phyloP scores from a whole-genome alignment of 35 echinoderm and acorn worm genomes.

The Acanthaster planci region DNA sequence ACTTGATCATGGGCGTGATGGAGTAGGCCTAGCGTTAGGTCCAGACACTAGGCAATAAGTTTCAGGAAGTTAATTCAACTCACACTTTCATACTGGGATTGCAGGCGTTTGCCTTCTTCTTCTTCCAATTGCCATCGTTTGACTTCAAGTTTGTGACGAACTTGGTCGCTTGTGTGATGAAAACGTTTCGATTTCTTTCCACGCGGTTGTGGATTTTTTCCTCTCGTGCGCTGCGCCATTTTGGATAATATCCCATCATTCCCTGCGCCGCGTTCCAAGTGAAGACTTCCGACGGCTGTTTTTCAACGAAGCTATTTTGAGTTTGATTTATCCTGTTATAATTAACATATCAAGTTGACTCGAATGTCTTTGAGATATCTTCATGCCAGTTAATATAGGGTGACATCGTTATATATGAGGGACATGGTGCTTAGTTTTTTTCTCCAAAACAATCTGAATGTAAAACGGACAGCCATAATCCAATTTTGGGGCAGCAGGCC shows the following conservation, averaged over 20 bases:
- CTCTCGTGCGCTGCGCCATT: conserved; percentile 35
- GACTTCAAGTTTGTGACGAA: neutral
- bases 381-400: too few species aligned
- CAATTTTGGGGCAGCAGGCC: too few species aligned
- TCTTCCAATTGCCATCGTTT: conserved; percentile 39
- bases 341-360: too few species aligned
- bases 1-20: too few species aligned
- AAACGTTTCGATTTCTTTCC: conserved; percentile 23
- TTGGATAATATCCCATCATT: conserved; percentile 36
- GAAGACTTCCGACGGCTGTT: neutral
- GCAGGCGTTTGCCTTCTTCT: conserved; percentile 9
- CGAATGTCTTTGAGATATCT: too few species aligned
- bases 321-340: too few species aligned
- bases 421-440: too few species aligned
- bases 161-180: neutral
- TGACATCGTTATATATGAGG: too few species aligned
- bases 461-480: too few species aligned
- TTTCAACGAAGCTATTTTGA: too few species aligned
- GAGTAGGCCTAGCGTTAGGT: too few species aligned
- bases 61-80: neutral
- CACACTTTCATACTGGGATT: conserved; percentile 46
- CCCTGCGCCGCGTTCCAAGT: neutral
- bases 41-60: conserved; percentile 13
- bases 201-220: conserved; percentile 5
- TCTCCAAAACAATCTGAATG: too few species aligned